Percentiles rank a stretch among this genome's conserved stretches.
Evolutionary conservation across 1,140 invertebrate genomes (phyloP).

Genomic region (Reticulitermes speratus): DNA sequence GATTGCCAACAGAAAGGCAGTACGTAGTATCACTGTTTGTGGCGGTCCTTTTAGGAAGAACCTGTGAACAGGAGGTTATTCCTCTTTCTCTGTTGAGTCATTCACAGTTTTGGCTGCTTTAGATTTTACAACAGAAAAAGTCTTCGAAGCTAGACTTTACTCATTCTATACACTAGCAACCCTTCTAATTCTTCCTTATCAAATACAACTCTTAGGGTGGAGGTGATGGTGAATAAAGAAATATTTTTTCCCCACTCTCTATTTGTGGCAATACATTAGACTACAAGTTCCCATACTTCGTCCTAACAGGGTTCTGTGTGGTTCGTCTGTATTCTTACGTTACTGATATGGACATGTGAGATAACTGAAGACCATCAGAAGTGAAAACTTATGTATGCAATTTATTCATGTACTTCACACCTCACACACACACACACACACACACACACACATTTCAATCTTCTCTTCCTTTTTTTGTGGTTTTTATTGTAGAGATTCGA

Average conservation of each 20-base stretch:
- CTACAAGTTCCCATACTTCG: background rate
- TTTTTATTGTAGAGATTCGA: too few species aligned
- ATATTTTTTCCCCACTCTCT: background rate
- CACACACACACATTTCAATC: too few species aligned
- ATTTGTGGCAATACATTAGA: constrained; percentile 13
- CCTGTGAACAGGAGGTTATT: background rate
- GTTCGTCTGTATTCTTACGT: background rate
- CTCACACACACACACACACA: too few species aligned
- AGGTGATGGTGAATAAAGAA: background rate
- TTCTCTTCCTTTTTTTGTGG: too few species aligned
- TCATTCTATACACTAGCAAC: background rate
- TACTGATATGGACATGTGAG: background rate
- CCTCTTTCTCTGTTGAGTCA: background rate
- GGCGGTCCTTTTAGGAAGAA: background rate
- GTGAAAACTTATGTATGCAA: background rate
- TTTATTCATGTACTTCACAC: background rate
- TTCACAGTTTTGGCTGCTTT: background rate
- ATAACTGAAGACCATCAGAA: background rate
- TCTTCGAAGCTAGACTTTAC: background rate
- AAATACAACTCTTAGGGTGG: too few species aligned
- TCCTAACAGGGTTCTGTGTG: background rate
- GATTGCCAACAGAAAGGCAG: background rate
- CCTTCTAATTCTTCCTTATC: too few species aligned
- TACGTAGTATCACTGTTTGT: background rate
- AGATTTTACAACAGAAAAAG: background rate